Base-by-base conservation (phyloP, 2,113 vertebrate genomes). In the Bambusicola thoracicus region DNA sequence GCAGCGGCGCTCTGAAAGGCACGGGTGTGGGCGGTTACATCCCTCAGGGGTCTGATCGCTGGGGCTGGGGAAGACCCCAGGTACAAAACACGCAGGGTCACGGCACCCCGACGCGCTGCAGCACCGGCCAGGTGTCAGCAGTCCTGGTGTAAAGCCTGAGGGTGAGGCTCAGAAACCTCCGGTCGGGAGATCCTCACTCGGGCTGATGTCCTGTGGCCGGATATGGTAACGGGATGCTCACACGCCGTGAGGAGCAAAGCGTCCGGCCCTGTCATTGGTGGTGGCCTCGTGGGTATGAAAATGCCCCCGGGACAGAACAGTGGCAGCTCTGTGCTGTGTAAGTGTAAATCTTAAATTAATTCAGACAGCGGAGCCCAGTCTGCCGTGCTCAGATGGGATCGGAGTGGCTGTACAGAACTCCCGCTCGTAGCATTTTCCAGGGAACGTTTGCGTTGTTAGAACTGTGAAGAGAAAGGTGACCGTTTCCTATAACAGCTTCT, bases 311-410 rank as follows among this genome's bases (percentile, higher is more conserved):
- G 93, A 90, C 87, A 93, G 18, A 85, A 46, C 34, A 24, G 46
- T 73, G 81, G 51, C 18, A 6, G 72, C 81, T 95, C 19, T 1
- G 74, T 55, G 62, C 87, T 32, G 20, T 90, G 63, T 76, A 59
- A 77, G 79, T 91, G 82, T 83, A 85, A 94, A 87, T 68, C 72
- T 83, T 58, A 73, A 89, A 91, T 92, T 79, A 87, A 83, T 83
- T 91, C 79, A 90, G 87, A 76, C 89, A 89, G 59, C 5, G 17
- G 41, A 70, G 67, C 66, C 75, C 81, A 4, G 0, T 87, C 70
- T n/a, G 49, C 81, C 79, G 7, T 66, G 62, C 81, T 94, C 59
- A 17, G 51, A 22, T 40, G 75, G 66, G 58, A 80, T 61, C 58
- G 82, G 73, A 87, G 53, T 30, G 25, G 24, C 53, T 81, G 69